A percentile compares a stretch with the other conserved stretches of the same genome.
These are phyloP conservation scores for Forbesichthys agassizii DNA, from an alignment of 2,113 vertebrate genomes.

Conservation along the genomic window DNA sequence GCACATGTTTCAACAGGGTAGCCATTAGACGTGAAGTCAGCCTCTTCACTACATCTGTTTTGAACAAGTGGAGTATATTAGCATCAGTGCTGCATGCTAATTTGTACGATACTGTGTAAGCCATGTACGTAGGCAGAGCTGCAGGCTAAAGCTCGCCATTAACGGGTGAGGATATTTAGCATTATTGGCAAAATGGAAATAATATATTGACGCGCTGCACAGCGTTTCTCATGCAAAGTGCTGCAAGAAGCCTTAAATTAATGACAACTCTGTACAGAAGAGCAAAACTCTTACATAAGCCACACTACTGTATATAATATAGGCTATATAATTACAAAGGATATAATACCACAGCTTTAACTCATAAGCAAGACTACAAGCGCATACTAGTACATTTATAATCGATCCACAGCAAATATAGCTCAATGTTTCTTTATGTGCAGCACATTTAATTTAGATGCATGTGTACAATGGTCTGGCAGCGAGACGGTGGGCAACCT, in stretches of 20 bases:
- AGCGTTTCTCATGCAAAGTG: conserved; percentile 24
- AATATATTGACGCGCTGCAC: conserved; percentile 61
- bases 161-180: conserved; percentile 70
- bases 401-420: conserved; percentile 15
- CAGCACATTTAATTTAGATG: conserved; percentile 72
- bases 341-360: neutral
- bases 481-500: conserved; percentile 66
- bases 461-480: conserved; percentile 71
- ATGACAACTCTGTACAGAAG: conserved; percentile 33
- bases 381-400: neutral
- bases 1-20: conserved; percentile 17
- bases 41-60: no score
- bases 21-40: no score
- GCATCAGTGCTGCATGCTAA: conserved; percentile 65
- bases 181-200: conserved; percentile 78
- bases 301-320: no score
- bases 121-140: conserved; percentile 44
- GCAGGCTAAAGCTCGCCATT: conserved; percentile 47
- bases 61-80: conserved; percentile 66
- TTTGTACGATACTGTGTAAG: conserved; percentile 42
- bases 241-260: conserved; percentile 32
- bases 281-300: neutral
- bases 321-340: no score
- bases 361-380: neutral
- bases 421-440: conserved; percentile 59